Percentiles rank a stretch among this genome's conserved stretches.
Evolutionary conservation across 2,797 vertebrate species (phyloP).

Genomic region (Danio choprae): DNA sequence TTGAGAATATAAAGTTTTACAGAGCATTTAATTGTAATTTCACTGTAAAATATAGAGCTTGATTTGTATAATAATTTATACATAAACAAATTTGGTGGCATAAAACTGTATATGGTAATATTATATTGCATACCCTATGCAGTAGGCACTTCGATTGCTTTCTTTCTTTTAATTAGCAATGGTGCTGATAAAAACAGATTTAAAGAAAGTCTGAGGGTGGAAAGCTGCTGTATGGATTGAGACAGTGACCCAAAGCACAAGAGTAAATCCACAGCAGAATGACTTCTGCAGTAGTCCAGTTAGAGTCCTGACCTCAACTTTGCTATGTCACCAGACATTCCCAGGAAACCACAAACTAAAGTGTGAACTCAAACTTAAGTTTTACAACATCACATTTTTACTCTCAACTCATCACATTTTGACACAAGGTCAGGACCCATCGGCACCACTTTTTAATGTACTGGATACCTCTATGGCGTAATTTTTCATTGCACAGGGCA

Average conservation of each 20-base stretch:
- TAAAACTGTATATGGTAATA: background rate
- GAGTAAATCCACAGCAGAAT: constrained; percentile 10
- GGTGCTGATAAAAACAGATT: background rate
- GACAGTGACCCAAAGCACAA: constrained; percentile 16
- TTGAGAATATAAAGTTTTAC: background rate
- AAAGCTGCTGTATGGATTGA: background rate
- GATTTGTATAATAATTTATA: background rate
- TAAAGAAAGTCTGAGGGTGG: background rate
- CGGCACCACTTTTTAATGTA: no score
- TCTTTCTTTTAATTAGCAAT: background rate
- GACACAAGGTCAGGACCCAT: no score
- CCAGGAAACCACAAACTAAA: background rate
- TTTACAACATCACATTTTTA: background rate
- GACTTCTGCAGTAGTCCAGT: constrained; percentile 7
- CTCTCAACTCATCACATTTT: no score
- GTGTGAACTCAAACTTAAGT: background rate
- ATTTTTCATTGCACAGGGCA: no score
- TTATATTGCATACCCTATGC: no score
- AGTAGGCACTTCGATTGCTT: background rate
- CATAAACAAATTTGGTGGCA: background rate
- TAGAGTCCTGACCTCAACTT: constrained; percentile 17
- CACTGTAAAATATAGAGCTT: background rate
- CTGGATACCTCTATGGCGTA: no score
- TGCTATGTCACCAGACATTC: background rate
- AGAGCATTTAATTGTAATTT: no score